Evolutionary conservation across 2,113 vertebrate genomes (phyloP), one percentile per base, ranked within the genome.

Genomic region (Thymallus thymallus): DNA sequence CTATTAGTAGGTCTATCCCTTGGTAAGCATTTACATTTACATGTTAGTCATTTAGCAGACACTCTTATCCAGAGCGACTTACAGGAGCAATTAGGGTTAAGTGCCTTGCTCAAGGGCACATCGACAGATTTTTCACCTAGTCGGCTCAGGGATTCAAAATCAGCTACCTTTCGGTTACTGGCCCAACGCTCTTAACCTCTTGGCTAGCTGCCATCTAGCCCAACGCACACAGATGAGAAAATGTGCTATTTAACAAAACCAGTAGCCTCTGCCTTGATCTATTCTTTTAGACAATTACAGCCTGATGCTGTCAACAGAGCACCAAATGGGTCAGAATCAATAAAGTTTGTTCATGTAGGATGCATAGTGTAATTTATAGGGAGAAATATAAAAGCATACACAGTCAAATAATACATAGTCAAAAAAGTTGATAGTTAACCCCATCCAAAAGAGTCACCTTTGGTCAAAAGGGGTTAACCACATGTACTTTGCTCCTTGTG

Each of bases 1-100:
- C 84, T 86, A 85, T 86, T 84, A 86, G 78, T 80, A 41, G 35
- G 35, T 7, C 35, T 41, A 41, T 76, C 82, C 86, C 76, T 76
- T 66, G 45, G 30, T 35, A 66, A 35, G 18, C 64, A 20, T 66
- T 12, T 20, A 41, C 10, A 41, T 41, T 41, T 41, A 41, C 2
- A 41, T 41, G 2, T 41, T 9, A 41, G 9, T 41, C 10, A 41
- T 10, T 41, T 41, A 41, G 35, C 35, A 41, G 35, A 41, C 9
- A 0, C 9, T 41, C 35, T 10, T 41, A 41, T 41, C 35, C 35
- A 41, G 9, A 41, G 35, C 6, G 35, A 41, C 35, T 41, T 41
- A 41, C 1, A 41, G 9, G 35, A 41, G 35, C 35, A 3, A 41
- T 10, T 41, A 41, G 35, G 9, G 35, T 41, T 41, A 41, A 12